Base-by-base conservation (phyloP, 2,113 vertebrate species). In the Sturnus vulgaris region DNA sequence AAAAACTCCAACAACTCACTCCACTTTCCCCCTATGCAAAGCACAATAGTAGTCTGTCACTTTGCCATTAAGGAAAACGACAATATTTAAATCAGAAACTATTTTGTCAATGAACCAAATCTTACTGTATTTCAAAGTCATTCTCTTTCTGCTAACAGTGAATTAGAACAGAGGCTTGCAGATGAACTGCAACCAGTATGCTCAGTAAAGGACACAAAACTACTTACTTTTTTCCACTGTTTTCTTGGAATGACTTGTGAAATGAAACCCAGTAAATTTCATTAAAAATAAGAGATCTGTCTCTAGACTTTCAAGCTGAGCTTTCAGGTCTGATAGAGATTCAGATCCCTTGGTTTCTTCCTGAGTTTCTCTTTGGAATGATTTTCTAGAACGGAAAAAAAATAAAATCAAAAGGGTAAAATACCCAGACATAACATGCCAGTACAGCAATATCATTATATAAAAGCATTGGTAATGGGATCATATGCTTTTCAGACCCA, bases 201-300 rank as follows among this genome's bases (percentile, higher is more conserved):
- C 15, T 46, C 46, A 50, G 22, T 10, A 40, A 82, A 61, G 21
- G 11, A 24, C 47, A 83, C 19, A 88, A 59, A 82, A 89, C 52
- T 20, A 33, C 98, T 97, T 97, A 99, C 99, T 95, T 84, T 92
- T 98, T 76, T 98, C 95, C 61, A 98, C 20, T 13, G 95, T 98
- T 90, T 98, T 98, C 91, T 90, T 97, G 47, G 69, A 97, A 92
- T 98, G 99, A 60, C 95, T 95, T 35, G 80, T 98, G 78, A 99
- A 97, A 57, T n/a, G 96, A 90, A 99, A 93, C 35, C 98, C 98
- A 61, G 98, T 99, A 35, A 99, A 87, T 19, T 95, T 86, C 8
- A 89, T 98, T 92, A 99, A 96, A 91, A 96, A 97, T 15, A 91
- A 92, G 39, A 99, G 95, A 60, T 98, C 98, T 31, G 90, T 86